Evolutionary conservation across 2,797 vertebrate genomes (phyloP), one percentile per base, ranked within the genome.

Genomic region (Phyllotis vaccarum): DNA sequence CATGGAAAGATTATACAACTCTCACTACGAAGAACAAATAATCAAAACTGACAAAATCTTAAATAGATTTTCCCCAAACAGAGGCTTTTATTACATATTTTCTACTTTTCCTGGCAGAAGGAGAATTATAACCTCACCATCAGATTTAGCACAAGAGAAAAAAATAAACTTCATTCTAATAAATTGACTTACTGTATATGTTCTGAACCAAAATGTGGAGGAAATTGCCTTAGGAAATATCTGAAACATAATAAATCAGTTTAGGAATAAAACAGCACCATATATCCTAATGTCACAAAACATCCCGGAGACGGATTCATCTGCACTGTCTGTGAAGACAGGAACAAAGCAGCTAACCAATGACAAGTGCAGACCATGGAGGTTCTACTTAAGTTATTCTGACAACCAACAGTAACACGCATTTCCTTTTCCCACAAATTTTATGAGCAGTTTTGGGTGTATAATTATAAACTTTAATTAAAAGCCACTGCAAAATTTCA

Each of bases 181-280:
- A 97, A 93, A 97, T 97, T 98, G 98, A 98, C 91, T 94, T 97
- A 96, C 82, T 97, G 37, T 93, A 95, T 96, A 96, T 96, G 87
- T 62, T 96, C 95, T 95, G 68, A 68, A 92, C 95, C 96, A 93
- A 96, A 93, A 96, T 31, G 70, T 62, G 8, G 97, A 97, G 86
- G 90, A 97, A 98, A 98, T 95, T 98, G 97, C 96, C 92, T 97
- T 96, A 98, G 97, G 97, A 98, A 98, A 95, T 88, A 97, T 96
- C 95, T 98, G 94, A 98, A 98, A 97, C 85, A 94, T 93, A 98
- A 98, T 97, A 98, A 98, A 98, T 98, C 97, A 96, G 85, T 97
- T 98, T 97, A 89, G 92, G 68, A 98, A 97, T 96, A 97, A 97
- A 97, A 40, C n/a, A 95, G 93, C 93, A 93, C 9, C 86, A 97